Conservation (phyloP, 1,140 invertebrate genomes). For the Spodoptera frugiperda region DNA sequence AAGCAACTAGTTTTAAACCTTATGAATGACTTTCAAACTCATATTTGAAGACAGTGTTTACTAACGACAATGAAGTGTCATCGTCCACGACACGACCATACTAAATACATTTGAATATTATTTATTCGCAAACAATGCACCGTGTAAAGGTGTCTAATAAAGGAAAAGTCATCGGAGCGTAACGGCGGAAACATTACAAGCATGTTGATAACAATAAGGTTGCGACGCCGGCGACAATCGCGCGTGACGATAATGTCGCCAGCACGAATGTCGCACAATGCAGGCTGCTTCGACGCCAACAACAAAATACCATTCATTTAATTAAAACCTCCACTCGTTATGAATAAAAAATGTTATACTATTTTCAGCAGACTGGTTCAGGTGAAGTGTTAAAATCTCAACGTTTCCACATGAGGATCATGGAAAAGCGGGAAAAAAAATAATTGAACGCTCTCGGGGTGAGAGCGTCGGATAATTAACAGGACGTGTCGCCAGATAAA, state of each 20-base stretch:
- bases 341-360: slow-evolving; percentile 74
- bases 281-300: slow-evolving; percentile 60
- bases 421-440: slow-evolving; percentile 79
- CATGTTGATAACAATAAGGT: slow-evolving; percentile 60
- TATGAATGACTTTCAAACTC: background rate
- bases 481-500: slow-evolving; percentile 83
- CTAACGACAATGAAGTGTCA: slow-evolving; percentile 5
- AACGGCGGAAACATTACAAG: slow-evolving; percentile 51
- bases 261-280: slow-evolving; percentile 52
- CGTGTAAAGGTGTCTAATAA: slow-evolving; percentile 54
- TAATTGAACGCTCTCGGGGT: slow-evolving; percentile 81
- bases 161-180: slow-evolving; percentile 46
- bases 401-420: slow-evolving; percentile 79
- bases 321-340: slow-evolving; percentile 75
- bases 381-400: slow-evolving; percentile 84
- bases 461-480: slow-evolving; percentile 83
- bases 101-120: background rate
- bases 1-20: background rate
- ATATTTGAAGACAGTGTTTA: background rate
- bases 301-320: slow-evolving; percentile 77
- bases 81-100: too few relatives aligned
- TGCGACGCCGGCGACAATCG: slow-evolving; percentile 52
- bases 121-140: slow-evolving; percentile 37
- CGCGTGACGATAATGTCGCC: slow-evolving; percentile 46
- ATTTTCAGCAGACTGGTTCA: slow-evolving; percentile 79